phyloP scores from a whole-genome alignment of 1,140 invertebrate species.

The Cephus cinctus region DNA sequence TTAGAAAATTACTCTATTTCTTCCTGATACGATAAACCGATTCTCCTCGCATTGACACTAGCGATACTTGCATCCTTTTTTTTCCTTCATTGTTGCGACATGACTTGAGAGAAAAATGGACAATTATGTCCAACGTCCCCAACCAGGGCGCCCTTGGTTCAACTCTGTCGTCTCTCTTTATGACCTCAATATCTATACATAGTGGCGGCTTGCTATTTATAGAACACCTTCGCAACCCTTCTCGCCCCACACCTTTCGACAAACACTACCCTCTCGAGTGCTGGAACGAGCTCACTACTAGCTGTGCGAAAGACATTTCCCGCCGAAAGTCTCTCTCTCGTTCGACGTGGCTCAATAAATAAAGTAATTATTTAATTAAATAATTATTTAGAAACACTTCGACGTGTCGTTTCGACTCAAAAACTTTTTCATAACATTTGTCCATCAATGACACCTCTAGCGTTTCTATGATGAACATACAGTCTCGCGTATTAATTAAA shows the following conservation, averaged over 20 bases:
- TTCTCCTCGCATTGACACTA: not conserved
- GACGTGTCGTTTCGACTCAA: too few relatives aligned
- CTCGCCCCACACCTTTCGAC: constrained; percentile 37
- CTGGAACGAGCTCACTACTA: constrained; percentile 15
- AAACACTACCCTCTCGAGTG: constrained; percentile 32
- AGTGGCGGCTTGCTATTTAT: constrained; percentile 38
- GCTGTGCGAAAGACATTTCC: constrained; percentile 9
- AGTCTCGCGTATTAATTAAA: too few relatives aligned
- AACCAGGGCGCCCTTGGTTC: constrained; percentile 39
- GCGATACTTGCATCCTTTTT: not conserved
- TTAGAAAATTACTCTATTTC: not conserved
- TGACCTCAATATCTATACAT: constrained; percentile 47
- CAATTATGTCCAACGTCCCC: constrained; percentile 11
- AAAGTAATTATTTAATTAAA: too few relatives aligned
- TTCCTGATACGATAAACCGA: not conserved
- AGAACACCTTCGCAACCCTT: too few relatives aligned
- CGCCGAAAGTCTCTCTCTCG: constrained; percentile 1
- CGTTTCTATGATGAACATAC: too few relatives aligned
- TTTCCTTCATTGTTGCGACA: too few relatives aligned
- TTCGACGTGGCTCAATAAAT: too few relatives aligned
- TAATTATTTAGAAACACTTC: too few relatives aligned
- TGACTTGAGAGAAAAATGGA: not conserved
- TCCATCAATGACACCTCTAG: too few relatives aligned
- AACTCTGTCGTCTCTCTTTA: constrained; percentile 28
- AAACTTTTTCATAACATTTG: too few relatives aligned